phyloP scores from a whole-genome alignment of 2,797 vertebrate species.

The Gallinago solitaria region DNA sequence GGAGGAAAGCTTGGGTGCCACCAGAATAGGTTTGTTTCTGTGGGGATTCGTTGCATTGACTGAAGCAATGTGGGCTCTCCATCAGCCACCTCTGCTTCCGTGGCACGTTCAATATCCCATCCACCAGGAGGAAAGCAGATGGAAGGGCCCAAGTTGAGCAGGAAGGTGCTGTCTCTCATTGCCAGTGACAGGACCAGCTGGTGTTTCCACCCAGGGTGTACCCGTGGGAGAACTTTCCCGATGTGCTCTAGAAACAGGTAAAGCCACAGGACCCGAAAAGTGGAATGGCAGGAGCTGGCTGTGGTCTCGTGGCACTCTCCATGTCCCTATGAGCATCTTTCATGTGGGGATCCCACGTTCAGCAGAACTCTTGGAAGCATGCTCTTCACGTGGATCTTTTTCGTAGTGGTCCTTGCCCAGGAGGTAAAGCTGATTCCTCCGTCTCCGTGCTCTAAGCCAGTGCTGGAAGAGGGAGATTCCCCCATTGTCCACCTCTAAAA shows the following conservation, averaged over 20 bases:
- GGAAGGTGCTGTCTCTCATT: background rate
- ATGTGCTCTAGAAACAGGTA: background rate
- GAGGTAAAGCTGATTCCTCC: background rate
- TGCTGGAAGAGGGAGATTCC: background rate
- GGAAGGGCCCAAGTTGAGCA: background rate
- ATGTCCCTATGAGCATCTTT: background rate
- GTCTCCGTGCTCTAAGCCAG: background rate
- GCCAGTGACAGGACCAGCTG: background rate
- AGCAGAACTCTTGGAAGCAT: background rate
- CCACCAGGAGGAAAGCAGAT: background rate
- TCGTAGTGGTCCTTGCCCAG: background rate
- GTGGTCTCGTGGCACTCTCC: background rate
- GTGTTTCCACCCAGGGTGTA: background rate
- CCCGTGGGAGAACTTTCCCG: background rate
- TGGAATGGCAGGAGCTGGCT: background rate
- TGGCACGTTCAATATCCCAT: accelerated
- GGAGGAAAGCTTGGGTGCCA: background rate
- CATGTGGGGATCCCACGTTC: background rate
- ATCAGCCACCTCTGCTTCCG: background rate
- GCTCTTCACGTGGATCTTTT: background rate
- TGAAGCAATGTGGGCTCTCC: background rate
- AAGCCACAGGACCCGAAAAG: background rate
- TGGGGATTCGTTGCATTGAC: accelerated
- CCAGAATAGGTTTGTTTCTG: background rate
- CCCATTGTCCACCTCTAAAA: background rate